These are phyloP conservation scores for Medauroidea extradentata DNA, from an alignment of 1,140 invertebrate genomes.

Conservation along the genomic window DNA sequence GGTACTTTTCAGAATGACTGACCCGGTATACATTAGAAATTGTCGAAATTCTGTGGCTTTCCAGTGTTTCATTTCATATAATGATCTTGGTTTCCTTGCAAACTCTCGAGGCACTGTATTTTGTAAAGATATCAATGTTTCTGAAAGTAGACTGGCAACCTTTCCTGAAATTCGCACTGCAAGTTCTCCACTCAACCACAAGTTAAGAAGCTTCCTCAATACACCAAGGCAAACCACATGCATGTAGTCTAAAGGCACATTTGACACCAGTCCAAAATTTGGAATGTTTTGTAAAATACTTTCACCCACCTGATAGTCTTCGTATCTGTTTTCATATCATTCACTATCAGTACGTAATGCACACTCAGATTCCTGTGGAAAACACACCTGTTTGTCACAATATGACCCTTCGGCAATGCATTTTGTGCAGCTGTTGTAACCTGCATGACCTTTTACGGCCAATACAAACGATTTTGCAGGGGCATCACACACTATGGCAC, in stretches of 20 bases:
- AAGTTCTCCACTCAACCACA: neutral
- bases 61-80: slow-evolving; percentile 14
- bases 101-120: slow-evolving; percentile 7
- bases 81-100: slow-evolving; percentile 2
- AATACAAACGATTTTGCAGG: slow-evolving; percentile 20
- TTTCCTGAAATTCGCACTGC: neutral
- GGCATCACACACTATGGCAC: slow-evolving; percentile 22
- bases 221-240: slow-evolving; percentile 4
- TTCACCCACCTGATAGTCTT: neutral
- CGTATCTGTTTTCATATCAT: neutral
- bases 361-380: slow-evolving; percentile 13
- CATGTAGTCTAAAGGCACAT: slow-evolving; percentile 3
- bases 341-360: slow-evolving; percentile 14
- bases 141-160: neutral
- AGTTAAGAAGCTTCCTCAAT: neutral
- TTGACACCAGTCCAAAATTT: neutral
- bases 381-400: slow-evolving; percentile 8
- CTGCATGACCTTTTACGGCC: slow-evolving; percentile 15
- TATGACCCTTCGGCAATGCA: slow-evolving; percentile 15
- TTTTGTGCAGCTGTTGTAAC: slow-evolving; percentile 19
- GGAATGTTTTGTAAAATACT: neutral
- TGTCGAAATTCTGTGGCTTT: slow-evolving; percentile 23
- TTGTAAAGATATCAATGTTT: neutral
- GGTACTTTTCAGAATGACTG: slow-evolving; percentile 11
- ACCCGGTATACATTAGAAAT: slow-evolving; percentile 20